Evolutionary conservation across 1,140 invertebrate genomes (phyloP).

Genomic region (Lepidurus arcticus): DNA sequence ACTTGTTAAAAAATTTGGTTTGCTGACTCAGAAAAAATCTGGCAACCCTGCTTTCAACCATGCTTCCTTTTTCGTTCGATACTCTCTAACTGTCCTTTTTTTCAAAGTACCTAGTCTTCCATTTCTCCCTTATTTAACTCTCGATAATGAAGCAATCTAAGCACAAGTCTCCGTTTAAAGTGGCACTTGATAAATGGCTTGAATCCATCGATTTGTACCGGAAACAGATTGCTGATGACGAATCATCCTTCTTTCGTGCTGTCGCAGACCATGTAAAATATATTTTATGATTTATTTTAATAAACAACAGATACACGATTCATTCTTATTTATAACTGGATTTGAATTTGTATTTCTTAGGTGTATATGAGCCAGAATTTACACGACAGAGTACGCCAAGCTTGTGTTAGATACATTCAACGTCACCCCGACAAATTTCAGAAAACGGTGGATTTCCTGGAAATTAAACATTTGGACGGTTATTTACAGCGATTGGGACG

Average conservation of each 20-base stretch:
- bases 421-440: constrained; percentile 52
- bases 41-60: not conserved
- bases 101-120: not conserved
- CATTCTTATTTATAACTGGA: not conserved
- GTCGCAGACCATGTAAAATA: constrained; percentile 69
- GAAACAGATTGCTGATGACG: constrained; percentile 74
- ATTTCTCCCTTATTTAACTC: not conserved
- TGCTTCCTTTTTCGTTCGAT: not conserved
- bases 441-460: constrained; percentile 43
- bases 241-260: constrained; percentile 74
- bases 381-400: constrained; percentile 63
- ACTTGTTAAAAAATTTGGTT: too few species aligned
- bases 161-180: not conserved
- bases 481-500: constrained; percentile 63
- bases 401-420: constrained; percentile 65
- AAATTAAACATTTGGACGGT: constrained; percentile 47
- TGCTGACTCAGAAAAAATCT: too few species aligned
- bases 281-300: not conserved
- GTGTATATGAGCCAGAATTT: constrained; percentile 67
- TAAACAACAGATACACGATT: too few species aligned
- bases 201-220: constrained; percentile 68
- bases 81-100: not conserved
- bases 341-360: constrained; percentile 43
- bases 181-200: constrained; percentile 43
- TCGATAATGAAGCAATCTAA: not conserved